Conservation (phyloP, 2,797 vertebrate genomes). For the Apodemus agrarius region DNA sequence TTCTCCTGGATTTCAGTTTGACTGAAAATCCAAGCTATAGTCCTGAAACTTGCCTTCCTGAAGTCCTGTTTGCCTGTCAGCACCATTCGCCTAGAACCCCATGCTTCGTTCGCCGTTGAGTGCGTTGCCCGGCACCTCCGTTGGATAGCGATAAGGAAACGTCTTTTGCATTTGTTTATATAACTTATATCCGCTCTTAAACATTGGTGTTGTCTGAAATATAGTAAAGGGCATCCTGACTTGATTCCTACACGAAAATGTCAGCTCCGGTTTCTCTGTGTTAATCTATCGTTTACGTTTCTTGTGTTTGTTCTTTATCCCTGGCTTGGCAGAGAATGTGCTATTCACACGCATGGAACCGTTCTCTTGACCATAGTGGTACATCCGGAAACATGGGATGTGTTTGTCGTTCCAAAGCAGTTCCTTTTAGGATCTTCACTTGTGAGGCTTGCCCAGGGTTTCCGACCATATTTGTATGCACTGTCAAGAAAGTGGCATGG, state of each 20-base stretch:
- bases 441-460: background rate
- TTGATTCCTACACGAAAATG: background rate
- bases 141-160: background rate
- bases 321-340: background rate
- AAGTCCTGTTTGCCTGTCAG: background rate
- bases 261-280: background rate
- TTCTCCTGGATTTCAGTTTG: background rate
- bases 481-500: background rate
- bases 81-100: background rate
- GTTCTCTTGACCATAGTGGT: background rate
- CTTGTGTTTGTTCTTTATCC: background rate
- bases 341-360: background rate
- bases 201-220: background rate
- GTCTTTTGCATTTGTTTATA: background rate
- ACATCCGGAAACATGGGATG: background rate
- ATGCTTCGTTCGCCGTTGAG: no score
- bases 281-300: background rate
- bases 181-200: background rate
- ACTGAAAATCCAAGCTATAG: background rate
- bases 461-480: background rate
- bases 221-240: background rate
- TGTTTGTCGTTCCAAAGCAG: background rate
- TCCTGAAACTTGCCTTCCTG: background rate
- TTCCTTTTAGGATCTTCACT: conserved; percentile 16
- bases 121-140: background rate